Base-by-base conservation (phyloP, 2,888 invertebrate species). In the Carabus problematicus region DNA sequence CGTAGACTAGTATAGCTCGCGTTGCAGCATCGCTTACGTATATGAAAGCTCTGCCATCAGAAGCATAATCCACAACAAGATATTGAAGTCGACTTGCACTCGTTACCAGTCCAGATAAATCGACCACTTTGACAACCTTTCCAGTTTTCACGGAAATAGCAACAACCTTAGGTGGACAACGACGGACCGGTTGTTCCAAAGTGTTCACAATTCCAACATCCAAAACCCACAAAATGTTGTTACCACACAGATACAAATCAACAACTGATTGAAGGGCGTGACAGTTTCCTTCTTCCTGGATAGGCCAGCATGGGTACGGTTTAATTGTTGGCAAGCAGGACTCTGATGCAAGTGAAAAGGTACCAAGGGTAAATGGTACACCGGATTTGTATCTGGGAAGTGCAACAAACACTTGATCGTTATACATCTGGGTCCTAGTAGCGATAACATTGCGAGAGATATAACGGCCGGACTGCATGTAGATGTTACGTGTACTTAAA, bases 281-380 rank as follows among this genome's bases (percentile, higher is more conserved):
- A 76, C 89, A 89, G 79, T 87, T 86, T 49, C 87, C 88, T 82
- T 89, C 89, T 81, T 90, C 91, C 81, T 91, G 90, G 76, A 87
- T 84, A 70, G 85, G 84, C 88, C 90, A 89, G 79, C 85, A 87
- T 66, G 89, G 89, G 83, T 86, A 89, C 14, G 90, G 89, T 73
- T 83, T 82, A 74, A 87, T 83, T 75, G 80, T 80, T 1, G 86
- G 82, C 61, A 84, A 77, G 72, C 85, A 85, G 42, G 83, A 81
- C 63, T 82, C 84, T 67, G 79, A 79, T 73, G 82, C 85, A 72
- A 87, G 77, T n/a, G 82, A 82, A 43, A 88, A 81, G 72, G 81
- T 84, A 16, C 85, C 89, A 49, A 89, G 76, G 1, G 89, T 88
- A 62, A 85, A 84, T 8, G 89, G 88, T 0, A 87, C 85, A 29